Conservation (phyloP, 2,113 vertebrate genomes). For the Chrysemys picta region DNA sequence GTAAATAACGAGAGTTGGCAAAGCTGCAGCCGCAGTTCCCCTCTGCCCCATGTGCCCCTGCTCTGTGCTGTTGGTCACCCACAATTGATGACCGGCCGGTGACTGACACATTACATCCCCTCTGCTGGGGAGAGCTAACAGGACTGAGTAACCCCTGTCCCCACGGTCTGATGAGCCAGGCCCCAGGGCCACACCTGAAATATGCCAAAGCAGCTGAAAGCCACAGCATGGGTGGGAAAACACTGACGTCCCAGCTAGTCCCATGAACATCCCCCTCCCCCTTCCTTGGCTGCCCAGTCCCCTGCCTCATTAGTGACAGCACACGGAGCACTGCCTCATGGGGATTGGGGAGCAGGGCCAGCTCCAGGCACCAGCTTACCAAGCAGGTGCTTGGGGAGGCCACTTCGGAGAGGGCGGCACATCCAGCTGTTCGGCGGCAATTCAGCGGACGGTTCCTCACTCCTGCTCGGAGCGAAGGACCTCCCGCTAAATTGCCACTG, state of each 20-base stretch:
- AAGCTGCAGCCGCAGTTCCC: neutral
- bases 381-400: no score
- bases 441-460: no score
- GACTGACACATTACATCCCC: neutral
- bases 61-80: neutral
- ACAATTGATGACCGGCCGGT: fast-evolving
- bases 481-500: no score
- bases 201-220: neutral
- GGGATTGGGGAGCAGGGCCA: no score
- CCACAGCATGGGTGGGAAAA: neutral
- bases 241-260: neutral
- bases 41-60: neutral
- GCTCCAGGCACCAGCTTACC: no score
- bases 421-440: no score
- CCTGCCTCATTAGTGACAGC: no score
- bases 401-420: no score
- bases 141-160: neutral
- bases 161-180: neutral
- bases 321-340: no score
- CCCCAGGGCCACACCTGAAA: neutral
- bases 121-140: neutral
- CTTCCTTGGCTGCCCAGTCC: no score
- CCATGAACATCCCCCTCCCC: no score
- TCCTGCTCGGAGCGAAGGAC: no score
- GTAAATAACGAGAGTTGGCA: neutral